Conservation (phyloP, 2,888 invertebrate species). For the Autographa gamma region DNA sequence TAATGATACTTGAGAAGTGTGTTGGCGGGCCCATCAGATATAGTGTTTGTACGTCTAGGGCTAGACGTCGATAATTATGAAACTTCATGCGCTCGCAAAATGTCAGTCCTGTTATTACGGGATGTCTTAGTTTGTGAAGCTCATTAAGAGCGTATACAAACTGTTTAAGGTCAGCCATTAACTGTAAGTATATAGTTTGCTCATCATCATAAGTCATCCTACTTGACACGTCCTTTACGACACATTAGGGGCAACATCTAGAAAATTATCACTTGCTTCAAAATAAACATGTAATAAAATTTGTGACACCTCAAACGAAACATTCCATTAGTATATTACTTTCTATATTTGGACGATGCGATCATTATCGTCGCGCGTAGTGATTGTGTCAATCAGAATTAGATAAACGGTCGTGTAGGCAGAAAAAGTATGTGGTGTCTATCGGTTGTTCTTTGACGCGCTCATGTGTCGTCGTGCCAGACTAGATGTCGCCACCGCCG, state of each 20-base stretch:
- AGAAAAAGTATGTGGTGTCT: constrained; percentile 41
- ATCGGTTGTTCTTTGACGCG: constrained; percentile 48
- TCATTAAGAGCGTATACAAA: constrained; percentile 33
- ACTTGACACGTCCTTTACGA: constrained; percentile 27
- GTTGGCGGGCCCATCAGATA: constrained; percentile 26
- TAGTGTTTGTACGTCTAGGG: constrained; percentile 12
- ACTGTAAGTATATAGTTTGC: constrained; percentile 27
- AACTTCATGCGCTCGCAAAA: constrained; percentile 30
- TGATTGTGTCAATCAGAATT: constrained; percentile 66
- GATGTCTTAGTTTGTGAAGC: constrained; percentile 17
- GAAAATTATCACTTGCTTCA: constrained; percentile 20
- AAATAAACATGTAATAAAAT: constrained; percentile 35
- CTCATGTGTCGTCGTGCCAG: constrained; percentile 59
- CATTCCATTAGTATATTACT: constrained; percentile 47
- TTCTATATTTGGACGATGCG: constrained; percentile 59
- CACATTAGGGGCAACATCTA: constrained; percentile 13
- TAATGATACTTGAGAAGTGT: constrained; percentile 30
- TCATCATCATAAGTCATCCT: constrained; percentile 16
- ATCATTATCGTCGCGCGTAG: constrained; percentile 56
- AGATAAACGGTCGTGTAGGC: constrained; percentile 55
- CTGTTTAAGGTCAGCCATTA: constrained; percentile 30
- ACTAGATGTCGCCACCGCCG: constrained; percentile 76
- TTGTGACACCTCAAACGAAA: constrained; percentile 37
- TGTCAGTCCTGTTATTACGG: constrained; percentile 27
- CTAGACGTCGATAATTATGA: constrained; percentile 34